These are phyloP conservation scores for Crotalus tigris DNA, from an alignment of 2,113 vertebrate species.

Conservation along the genomic window DNA sequence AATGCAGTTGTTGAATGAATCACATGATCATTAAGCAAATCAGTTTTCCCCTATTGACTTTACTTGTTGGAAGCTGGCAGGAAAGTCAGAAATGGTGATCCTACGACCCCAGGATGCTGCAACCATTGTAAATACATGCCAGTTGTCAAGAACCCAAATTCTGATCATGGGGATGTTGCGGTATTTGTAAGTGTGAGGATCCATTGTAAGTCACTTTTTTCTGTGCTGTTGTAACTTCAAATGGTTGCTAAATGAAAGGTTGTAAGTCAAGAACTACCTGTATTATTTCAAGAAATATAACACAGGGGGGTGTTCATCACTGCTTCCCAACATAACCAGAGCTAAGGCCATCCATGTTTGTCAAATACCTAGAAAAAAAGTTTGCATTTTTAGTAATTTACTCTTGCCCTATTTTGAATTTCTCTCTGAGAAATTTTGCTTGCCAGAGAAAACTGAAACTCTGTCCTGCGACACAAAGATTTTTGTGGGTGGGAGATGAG, in stretches of 20 bases:
- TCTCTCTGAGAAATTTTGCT: not conserved
- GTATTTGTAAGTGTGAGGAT: not conserved
- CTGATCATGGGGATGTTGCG: not conserved
- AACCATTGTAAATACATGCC: not conserved
- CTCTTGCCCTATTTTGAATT: not conserved
- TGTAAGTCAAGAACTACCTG: not conserved
- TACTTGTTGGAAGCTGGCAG: not conserved
- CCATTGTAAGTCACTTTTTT: not conserved
- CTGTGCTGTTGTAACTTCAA: not conserved
- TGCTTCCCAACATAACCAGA: not conserved
- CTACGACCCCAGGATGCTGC: not conserved
- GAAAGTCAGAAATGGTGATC: not conserved
- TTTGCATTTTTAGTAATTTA: not conserved
- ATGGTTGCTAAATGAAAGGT: not conserved
- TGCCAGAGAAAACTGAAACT: not conserved
- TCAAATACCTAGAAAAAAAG: not conserved
- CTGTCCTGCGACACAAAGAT: not conserved
- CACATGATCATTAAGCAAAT: not conserved
- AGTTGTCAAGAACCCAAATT: not conserved
- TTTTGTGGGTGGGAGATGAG: not conserved
- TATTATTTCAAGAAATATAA: not conserved
- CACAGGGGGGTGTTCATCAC: not conserved
- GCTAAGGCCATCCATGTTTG: not conserved
- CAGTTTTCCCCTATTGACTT: not conserved
- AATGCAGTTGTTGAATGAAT: not conserved